These are phyloP conservation scores for Siniperca scherzeri DNA, from an alignment of 2,797 vertebrate species.

Conservation along the genomic window DNA sequence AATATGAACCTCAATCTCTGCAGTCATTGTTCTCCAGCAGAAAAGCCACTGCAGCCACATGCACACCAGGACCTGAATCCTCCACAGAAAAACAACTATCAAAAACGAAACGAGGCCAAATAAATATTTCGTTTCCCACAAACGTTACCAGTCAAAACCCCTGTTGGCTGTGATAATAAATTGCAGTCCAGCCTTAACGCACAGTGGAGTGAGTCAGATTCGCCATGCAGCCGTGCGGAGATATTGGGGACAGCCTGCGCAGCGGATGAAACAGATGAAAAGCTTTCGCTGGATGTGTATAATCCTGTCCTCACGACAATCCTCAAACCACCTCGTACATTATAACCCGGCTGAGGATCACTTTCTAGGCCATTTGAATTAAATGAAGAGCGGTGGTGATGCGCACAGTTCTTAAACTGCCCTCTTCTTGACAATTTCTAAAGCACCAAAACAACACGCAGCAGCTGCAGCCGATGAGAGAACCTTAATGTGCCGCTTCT, in stretches of 20 bases:
- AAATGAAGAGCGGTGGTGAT: constrained; percentile 17
- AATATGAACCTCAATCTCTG: constrained; percentile 19
- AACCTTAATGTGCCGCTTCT: neutral
- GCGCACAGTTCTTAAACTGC: constrained; percentile 3
- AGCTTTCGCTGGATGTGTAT: constrained; percentile 68
- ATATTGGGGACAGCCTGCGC: constrained; percentile 51
- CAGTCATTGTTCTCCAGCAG: constrained; percentile 11
- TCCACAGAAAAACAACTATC: neutral
- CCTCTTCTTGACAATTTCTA: neutral
- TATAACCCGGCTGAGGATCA: constrained; percentile 39
- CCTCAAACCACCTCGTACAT: constrained; percentile 58
- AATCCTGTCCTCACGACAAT: constrained; percentile 71
- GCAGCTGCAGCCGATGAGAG: constrained; percentile 30
- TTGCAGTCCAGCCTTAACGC: constrained; percentile 51
- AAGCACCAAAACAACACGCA: constrained; percentile 1
- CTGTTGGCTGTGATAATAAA: constrained; percentile 31
- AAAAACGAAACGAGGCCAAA: neutral
- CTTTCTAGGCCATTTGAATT: constrained; percentile 23
- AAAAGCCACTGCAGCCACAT: constrained; percentile 1
- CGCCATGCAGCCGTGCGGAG: constrained; percentile 44
- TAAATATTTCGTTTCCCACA: constrained; percentile 22
- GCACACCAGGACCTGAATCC: neutral
- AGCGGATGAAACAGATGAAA: constrained; percentile 69
- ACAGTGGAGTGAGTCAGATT: constrained; percentile 45
- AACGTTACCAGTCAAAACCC: constrained; percentile 27